Conservation (phyloP, 2,888 invertebrate species). For the Vanessa cardui region DNA sequence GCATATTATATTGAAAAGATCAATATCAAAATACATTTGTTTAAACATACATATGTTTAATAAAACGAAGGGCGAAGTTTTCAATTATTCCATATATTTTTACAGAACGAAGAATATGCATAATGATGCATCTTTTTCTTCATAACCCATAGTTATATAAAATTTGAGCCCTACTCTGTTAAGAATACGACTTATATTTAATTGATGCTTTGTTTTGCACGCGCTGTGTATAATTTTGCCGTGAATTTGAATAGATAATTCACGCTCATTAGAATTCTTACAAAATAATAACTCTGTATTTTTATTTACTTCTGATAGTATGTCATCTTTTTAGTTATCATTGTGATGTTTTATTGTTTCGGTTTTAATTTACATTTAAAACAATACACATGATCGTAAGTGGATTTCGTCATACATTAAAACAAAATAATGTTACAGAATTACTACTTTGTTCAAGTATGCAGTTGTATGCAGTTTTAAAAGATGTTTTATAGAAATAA, state of each 20-base stretch:
- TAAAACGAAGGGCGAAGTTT: constrained; percentile 12
- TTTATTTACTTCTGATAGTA: background rate
- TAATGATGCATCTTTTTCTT: constrained; percentile 7
- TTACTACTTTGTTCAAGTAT: too few relatives aligned
- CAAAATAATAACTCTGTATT: constrained; percentile 10
- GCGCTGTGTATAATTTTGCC: background rate
- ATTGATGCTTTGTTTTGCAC: background rate
- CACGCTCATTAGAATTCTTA: constrained; percentile 16
- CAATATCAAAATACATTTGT: background rate
- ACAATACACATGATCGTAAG: background rate
- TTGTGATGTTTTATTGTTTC: background rate
- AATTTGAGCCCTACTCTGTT: background rate
- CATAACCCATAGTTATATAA: background rate
- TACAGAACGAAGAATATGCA: background rate
- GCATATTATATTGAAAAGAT: too few relatives aligned
- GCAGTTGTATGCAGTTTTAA: too few relatives aligned
- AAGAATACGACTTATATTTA: background rate
- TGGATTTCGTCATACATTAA: background rate
- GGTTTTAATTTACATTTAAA: background rate
- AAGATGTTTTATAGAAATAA: too few relatives aligned
- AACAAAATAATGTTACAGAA: too few relatives aligned
- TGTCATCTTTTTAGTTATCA: constrained; percentile 5
- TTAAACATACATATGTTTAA: too few relatives aligned
- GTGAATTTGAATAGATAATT: constrained; percentile 11
- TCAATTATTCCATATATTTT: background rate